phyloP scores from a whole-genome alignment of 2,888 invertebrate species.

The Barypeithes pellucidus region DNA sequence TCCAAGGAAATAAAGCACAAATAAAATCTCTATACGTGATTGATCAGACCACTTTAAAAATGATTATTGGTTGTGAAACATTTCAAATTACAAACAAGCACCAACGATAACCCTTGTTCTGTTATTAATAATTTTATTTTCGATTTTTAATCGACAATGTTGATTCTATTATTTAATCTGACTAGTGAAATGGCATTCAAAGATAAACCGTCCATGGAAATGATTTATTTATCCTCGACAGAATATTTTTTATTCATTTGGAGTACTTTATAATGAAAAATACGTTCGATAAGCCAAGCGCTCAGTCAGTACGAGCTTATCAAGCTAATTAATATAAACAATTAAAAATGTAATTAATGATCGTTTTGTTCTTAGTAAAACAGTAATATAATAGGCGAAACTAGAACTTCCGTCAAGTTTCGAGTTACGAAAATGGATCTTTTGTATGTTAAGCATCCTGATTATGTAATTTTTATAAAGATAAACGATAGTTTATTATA shows the following conservation, averaged over 20 bases:
- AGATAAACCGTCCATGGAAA: background rate
- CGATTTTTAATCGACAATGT: background rate
- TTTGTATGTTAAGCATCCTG: background rate
- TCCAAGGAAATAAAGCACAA: no score
- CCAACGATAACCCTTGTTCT: conserved; percentile 13
- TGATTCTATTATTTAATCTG: conserved; percentile 10
- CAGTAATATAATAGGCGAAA: background rate
- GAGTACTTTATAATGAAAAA: conserved; percentile 22
- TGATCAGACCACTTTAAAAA: background rate
- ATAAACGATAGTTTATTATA: no score
- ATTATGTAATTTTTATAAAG: background rate
- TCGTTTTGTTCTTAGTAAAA: background rate
- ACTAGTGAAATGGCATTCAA: conserved; percentile 2
- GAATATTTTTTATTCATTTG: conserved; percentile 20
- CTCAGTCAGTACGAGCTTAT: background rate
- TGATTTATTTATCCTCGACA: conserved; percentile 19
- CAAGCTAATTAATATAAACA: background rate
- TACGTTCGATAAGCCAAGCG: conserved; percentile 6
- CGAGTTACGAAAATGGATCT: background rate
- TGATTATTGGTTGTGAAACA: conserved; percentile 4
- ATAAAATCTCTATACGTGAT: background rate
- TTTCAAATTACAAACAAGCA: conserved; percentile 3
- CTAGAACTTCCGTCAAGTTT: background rate
- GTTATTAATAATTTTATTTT: conserved; percentile 6
- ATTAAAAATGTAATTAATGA: background rate